Evolutionary conservation across 2,888 invertebrate species (phyloP), one percentile per base, ranked within the genome.

Genomic region (Lycaena phlaeas): DNA sequence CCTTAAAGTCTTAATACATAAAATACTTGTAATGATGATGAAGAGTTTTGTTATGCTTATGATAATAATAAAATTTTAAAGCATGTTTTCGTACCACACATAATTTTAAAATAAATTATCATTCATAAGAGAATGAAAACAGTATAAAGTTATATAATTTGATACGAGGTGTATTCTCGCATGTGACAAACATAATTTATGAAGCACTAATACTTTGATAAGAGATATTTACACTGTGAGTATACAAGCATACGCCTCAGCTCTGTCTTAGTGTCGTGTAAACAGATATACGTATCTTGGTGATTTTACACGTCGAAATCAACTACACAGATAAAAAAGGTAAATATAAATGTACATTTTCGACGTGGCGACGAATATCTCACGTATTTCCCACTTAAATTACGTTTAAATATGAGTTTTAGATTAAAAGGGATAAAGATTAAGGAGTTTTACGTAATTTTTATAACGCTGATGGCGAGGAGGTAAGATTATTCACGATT

Each of bases 181-280:
- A 68, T 55, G 59, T 84, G 82, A 84, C 82, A 84, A 82, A 84
- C 84, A 77, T 74, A 77, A 84, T 84, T 84, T 84, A 84, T 82
- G 84, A 79, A 81, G 82, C 78, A 74, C 71, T 79, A 81, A 82
- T 81, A 73, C 71, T 64, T 47, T 73, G 84, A 82, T 84, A 82
- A 82, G 72, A 65, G 50, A 67, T 81, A 74, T 82, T 82, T 82
- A 79, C 82, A 72, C 70, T 71, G 70, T 54, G 64, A 64, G 69
- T 64, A 75, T 63, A 78, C 79, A 78, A 53, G 58, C 61, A 73
- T 68, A 70, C 72, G 67, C 65, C 70, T 72, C 72, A 67, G 61
- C 75, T 75, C 67, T 73, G 77, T 75, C 78, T 77, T 71, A 70
- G 72, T 77, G 62, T 60, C 68, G 64, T 74, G 75, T 76, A 71